These are phyloP conservation scores for Geopemphigus sp. DNA, from an alignment of 1,140 invertebrate genomes.

Conservation along the genomic window DNA sequence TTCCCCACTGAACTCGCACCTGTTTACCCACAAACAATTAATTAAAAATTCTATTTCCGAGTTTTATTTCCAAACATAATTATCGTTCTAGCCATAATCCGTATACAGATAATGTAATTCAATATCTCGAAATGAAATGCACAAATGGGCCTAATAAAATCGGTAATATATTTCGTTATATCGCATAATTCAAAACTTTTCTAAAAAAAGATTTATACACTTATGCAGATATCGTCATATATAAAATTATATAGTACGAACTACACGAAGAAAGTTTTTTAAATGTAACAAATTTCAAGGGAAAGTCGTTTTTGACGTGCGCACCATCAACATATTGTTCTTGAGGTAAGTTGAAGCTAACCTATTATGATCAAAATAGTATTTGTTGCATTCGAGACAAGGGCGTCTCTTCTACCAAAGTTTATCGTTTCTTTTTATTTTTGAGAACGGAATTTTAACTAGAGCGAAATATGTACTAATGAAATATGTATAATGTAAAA, in stretches of 20 bases:
- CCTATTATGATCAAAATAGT: slow-evolving; percentile 4
- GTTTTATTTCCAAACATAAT: not conserved
- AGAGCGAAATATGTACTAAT: not conserved
- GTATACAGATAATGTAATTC: not conserved
- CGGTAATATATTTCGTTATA: not conserved
- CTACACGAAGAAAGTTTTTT: slow-evolving; percentile 3
- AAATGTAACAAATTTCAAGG: slow-evolving; percentile 16
- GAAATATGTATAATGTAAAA: not conserved
- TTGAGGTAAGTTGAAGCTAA: slow-evolving; percentile 25
- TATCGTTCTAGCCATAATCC: too few species aligned
- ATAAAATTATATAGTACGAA: not conserved
- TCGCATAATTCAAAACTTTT: not conserved
- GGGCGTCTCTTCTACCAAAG: not conserved
- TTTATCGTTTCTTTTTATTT: not conserved
- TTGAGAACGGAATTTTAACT: not conserved
- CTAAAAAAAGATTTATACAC: not conserved
- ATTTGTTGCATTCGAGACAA: not conserved
- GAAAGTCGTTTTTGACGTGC: slow-evolving; percentile 19
- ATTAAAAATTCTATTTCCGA: too few species aligned
- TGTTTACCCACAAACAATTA: too few species aligned
- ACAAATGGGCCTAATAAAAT: not conserved
- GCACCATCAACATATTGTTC: slow-evolving; percentile 32
- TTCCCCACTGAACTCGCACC: too few species aligned
- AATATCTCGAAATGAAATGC: not conserved
- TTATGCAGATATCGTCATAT: not conserved